These are phyloP conservation scores for Halotydeus destructor DNA, from an alignment of 1,140 invertebrate species.

Conservation along the genomic window DNA sequence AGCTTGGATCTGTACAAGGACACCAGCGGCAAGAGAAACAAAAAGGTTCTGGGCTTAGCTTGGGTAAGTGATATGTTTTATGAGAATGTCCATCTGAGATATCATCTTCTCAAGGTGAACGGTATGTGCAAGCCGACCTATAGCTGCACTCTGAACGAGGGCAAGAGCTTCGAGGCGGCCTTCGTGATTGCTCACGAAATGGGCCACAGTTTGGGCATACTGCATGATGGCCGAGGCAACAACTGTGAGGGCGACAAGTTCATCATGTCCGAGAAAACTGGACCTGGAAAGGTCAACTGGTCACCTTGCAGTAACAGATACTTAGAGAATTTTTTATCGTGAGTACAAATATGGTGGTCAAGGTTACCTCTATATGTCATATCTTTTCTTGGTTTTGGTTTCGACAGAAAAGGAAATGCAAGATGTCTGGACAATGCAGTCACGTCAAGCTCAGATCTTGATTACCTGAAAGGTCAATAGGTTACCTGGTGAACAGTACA, in stretches of 20 bases:
- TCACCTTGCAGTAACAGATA: constrained; percentile 20
- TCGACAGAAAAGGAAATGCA: constrained; percentile 16
- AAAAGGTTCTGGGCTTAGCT: constrained; percentile 18
- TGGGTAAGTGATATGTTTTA: constrained; percentile 2
- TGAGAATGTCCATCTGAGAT: not conserved
- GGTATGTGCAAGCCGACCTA: constrained; percentile 26
- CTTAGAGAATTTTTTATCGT: constrained; percentile 12
- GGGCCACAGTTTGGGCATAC: constrained; percentile 25
- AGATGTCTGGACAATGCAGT: constrained; percentile 17
- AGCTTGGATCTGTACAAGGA: constrained; percentile 17
- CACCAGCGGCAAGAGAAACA: constrained; percentile 14
- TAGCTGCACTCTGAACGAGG: constrained; percentile 28
- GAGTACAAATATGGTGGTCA: not conserved
- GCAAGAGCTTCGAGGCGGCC: constrained; percentile 26
- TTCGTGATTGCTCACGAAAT: constrained; percentile 29
- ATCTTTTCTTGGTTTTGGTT: not conserved
- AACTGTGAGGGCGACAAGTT: constrained; percentile 17
- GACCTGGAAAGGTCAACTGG: constrained; percentile 20
- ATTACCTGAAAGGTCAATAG: constrained; percentile 7
- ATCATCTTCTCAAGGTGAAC: constrained; percentile 21
- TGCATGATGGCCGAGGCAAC: constrained; percentile 22
- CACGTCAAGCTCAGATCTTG: not conserved
- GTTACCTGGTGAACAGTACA: constrained; percentile 18
- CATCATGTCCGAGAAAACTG: constrained; percentile 21
- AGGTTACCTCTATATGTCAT: not conserved